A percentile compares a stretch with the other conserved stretches of the same genome.
Evolutionary conservation across 2,797 vertebrate species (phyloP).

Genomic region (Clarias fuscus): DNA sequence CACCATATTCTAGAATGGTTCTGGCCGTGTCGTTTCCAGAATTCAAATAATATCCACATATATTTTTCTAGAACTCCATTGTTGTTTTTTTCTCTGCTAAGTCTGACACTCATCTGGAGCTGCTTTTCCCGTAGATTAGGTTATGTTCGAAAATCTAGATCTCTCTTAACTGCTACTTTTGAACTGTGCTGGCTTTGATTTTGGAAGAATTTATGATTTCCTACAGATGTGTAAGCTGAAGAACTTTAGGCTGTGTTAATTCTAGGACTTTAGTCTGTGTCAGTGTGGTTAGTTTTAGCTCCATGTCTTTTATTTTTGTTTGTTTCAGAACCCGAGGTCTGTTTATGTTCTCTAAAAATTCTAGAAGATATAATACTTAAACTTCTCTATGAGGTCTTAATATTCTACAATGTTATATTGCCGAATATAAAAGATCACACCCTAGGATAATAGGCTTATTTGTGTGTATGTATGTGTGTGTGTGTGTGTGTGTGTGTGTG

Average conservation of each 20-base stretch:
- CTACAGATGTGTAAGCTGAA: background rate
- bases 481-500: constrained; percentile 12
- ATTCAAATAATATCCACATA: too few species aligned
- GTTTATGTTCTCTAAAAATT: background rate
- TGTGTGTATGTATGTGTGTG: constrained; percentile 9
- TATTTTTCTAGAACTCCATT: background rate
- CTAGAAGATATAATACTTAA: background rate
- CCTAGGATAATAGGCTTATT: background rate
- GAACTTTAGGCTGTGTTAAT: background rate
- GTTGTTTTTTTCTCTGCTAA: background rate
- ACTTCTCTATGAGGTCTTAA: background rate
- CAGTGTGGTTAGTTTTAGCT: background rate
- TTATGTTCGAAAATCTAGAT: too few species aligned
- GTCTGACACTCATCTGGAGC: background rate
- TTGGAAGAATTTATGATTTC: background rate
- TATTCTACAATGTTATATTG: background rate
- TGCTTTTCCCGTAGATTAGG: too few species aligned
- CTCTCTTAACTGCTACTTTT: too few species aligned
- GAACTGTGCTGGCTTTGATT: background rate
- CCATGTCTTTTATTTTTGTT: background rate
- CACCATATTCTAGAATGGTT: too few species aligned
- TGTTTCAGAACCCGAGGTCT: background rate
- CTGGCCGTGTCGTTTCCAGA: too few species aligned
- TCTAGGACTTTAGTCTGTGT: background rate
- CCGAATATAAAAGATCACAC: background rate